Percentiles rank a stretch among this genome's conserved stretches.
phyloP scores from a whole-genome alignment of 2,888 invertebrate genomes.

The Apamea crenata region DNA sequence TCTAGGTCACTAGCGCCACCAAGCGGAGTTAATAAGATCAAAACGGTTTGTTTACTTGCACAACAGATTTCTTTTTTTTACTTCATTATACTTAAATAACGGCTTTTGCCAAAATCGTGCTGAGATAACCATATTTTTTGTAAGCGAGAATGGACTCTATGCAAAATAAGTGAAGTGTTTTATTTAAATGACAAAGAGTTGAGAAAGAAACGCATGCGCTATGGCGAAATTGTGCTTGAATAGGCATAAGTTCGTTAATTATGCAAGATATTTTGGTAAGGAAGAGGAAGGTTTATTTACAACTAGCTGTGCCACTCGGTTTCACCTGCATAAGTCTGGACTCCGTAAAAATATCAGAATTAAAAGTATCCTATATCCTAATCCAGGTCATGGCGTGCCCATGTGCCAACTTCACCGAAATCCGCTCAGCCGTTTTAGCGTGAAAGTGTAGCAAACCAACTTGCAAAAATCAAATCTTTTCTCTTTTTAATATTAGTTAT shows the following conservation, averaged over 20 bases:
- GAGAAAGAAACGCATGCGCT: slow-evolving; percentile 16
- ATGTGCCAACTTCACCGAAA: background rate
- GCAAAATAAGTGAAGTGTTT: background rate
- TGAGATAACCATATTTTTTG: slow-evolving; percentile 10
- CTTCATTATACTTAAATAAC: slow-evolving; percentile 62
- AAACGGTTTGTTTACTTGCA: slow-evolving; percentile 75
- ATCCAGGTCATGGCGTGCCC: background rate
- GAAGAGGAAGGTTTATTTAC: background rate
- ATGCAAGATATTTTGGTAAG: slow-evolving; percentile 4
- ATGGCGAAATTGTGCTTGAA: slow-evolving; percentile 36
- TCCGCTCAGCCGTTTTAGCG: background rate
- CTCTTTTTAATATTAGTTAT: no score
- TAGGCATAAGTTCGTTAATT: background rate
- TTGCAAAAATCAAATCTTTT: background rate
- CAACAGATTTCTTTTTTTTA: slow-evolving; percentile 70
- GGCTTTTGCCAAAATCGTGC: slow-evolving; percentile 55
- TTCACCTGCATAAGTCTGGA: background rate
- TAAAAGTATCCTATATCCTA: background rate
- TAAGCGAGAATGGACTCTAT: slow-evolving; percentile 38
- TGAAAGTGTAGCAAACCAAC: no score
- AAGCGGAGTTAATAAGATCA: slow-evolving; percentile 69
- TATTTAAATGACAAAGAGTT: background rate
- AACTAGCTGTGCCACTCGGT: background rate
- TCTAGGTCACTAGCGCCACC: slow-evolving; percentile 72
- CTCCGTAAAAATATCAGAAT: background rate